These are phyloP conservation scores for Limnephilus marmoratus DNA, from an alignment of 2,888 invertebrate species.

Conservation along the genomic window DNA sequence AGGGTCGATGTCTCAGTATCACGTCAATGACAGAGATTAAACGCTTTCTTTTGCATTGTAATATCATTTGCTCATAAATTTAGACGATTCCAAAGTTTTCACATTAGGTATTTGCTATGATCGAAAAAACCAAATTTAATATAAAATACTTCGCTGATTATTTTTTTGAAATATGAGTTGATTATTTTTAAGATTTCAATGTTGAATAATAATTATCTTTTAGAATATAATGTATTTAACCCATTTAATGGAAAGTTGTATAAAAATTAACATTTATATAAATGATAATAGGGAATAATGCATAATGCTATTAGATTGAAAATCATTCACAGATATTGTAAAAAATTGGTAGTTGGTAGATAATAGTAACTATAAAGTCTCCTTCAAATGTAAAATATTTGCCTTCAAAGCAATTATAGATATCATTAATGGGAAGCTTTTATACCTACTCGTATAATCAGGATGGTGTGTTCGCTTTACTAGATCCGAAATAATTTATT, in stretches of 20 bases:
- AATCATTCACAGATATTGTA: slow-evolving; percentile 37
- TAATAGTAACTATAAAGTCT: neutral
- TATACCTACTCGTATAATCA: neutral
- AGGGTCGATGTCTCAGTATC: slow-evolving; percentile 77
- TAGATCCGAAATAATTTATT: slow-evolving; percentile 39
- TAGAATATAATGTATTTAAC: slow-evolving; percentile 53
- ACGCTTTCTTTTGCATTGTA: slow-evolving; percentile 68
- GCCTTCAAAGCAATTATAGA: slow-evolving; percentile 2
- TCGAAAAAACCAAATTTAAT: slow-evolving; percentile 49
- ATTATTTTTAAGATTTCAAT: slow-evolving; percentile 41
- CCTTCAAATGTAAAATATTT: neutral
- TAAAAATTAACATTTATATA: slow-evolving; percentile 23
- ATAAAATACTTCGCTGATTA: slow-evolving; percentile 19
- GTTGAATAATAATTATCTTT: slow-evolving; percentile 46
- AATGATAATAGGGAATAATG: slow-evolving; percentile 9
- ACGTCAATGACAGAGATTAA: slow-evolving; percentile 78
- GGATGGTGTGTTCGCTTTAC: neutral
- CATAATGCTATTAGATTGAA: slow-evolving; percentile 37
- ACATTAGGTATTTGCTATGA: slow-evolving; percentile 8
- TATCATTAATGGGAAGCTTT: slow-evolving; percentile 1
- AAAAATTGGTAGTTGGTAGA: slow-evolving; percentile 15
- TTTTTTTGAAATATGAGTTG: slow-evolving; percentile 30
- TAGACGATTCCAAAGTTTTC: slow-evolving; percentile 54
- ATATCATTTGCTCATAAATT: slow-evolving; percentile 26
- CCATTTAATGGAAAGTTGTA: slow-evolving; percentile 53